phyloP scores from a whole-genome alignment of 2,888 invertebrate species.

The Panzeria rudis region DNA sequence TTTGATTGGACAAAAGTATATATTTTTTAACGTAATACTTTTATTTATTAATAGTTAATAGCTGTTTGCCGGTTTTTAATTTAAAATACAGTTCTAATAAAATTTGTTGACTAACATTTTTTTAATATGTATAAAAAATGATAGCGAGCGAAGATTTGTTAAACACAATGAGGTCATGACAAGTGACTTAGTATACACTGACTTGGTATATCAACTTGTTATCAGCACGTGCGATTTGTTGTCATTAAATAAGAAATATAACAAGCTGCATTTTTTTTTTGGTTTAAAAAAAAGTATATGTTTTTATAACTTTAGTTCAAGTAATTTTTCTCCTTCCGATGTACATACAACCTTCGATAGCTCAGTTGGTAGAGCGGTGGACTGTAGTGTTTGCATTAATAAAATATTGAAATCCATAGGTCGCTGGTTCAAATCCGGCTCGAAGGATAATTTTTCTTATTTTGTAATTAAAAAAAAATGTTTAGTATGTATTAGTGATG shows the following conservation, averaged over 20 bases:
- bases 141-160: neutral
- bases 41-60: neutral
- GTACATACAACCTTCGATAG: slow-evolving; percentile 47
- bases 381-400: slow-evolving; percentile 73
- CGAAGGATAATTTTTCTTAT: slow-evolving; percentile 84
- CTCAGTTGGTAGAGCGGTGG: slow-evolving; percentile 77
- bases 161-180: slow-evolving; percentile 14
- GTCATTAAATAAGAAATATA: too few relatives aligned
- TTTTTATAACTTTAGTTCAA: too few relatives aligned
- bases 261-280: too few relatives aligned
- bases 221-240: too few relatives aligned
- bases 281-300: too few relatives aligned
- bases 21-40: neutral
- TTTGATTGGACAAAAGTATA: neutral
- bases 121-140: neutral
- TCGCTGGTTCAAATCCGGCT: slow-evolving; percentile 89
- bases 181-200: neutral
- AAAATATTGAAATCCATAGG: slow-evolving; percentile 85
- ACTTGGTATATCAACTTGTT: too few relatives aligned
- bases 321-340: too few relatives aligned
- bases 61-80: neutral
- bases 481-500: too few relatives aligned
- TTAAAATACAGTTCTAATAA: neutral
- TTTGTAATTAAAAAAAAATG: slow-evolving; percentile 37
- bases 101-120: neutral